Evolutionary conservation across 2,888 invertebrate genomes (phyloP), one percentile per base, ranked within the genome.

Genomic region (Dicranocentrus wangi): DNA sequence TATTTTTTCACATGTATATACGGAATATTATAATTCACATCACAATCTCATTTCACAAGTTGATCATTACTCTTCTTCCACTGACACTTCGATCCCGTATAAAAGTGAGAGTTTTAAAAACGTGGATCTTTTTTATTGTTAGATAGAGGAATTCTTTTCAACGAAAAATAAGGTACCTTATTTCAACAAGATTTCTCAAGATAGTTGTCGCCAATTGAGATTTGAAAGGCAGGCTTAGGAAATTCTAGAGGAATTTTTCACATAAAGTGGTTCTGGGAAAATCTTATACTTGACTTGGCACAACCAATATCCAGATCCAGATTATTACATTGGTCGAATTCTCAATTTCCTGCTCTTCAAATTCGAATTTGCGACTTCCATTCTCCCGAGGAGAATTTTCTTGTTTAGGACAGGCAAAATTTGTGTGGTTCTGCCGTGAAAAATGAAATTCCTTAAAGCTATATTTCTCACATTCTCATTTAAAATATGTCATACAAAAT

Each of bases 31-130:
- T 53, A 53, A 19, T 21, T 53, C 23, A 53, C 47, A 69, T 55
- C 69, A 69, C 69, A 69, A 69, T 69, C 53, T 69, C 69, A 69
- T 69, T 69, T 55, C 55, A 28, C 25, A 55, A 32, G 53, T 69
- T 28, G 53, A 69, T 53, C 69, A 69, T 69, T 69, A 69, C 25
- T 69, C 55, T 69, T 69, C 23, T 27, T 17, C 32, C 15, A 55
- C 69, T 69, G 69, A 69, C 69, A 69, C 69, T 53, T 69, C 53
- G 17, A 47, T 21, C 55, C 13, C 55, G 7, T 25, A 25, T 55
- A 13, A 47, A 47, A 47, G 47, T 47, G 43, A n/a, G n/a, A 43
- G 43, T n/a, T n/a, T 43, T n/a, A 13, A 43, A 43, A n/a, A 43
- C 13, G 43, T 43, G 10, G 43, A 43, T 43, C 43, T 43, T 43